Conservation (phyloP, 2,113 vertebrate species). For the Orientallactaga bullata region DNA sequence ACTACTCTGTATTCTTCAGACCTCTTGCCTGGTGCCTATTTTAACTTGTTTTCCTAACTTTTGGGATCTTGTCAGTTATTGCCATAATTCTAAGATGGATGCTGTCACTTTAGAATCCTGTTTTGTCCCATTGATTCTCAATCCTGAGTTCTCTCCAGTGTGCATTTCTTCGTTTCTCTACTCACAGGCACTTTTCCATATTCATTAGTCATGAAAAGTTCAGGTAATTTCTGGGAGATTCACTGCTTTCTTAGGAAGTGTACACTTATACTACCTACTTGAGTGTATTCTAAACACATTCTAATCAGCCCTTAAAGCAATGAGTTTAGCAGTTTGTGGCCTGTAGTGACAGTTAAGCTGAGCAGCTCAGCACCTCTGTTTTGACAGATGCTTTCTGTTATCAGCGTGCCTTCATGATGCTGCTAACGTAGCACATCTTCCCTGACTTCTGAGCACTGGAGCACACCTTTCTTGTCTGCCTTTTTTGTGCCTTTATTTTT, state of each 20-base stretch:
- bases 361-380: neutral
- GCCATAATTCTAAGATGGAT: neutral
- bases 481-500: neutral
- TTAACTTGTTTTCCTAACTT: neutral
- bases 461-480: neutral
- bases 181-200: neutral
- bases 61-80: neutral
- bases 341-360: neutral
- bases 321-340: neutral
- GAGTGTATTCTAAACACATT: neutral
- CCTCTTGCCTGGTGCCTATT: neutral
- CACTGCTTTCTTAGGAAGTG: neutral
- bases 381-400: neutral
- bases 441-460: neutral
- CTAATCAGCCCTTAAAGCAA: neutral
- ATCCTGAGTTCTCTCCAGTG: neutral
- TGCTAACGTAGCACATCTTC: no score
- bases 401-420: neutral
- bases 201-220: fast-evolving
- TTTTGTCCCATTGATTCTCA: neutral
- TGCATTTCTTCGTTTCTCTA: neutral
- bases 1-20: neutral
- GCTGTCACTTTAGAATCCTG: neutral
- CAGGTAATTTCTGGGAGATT: neutral
- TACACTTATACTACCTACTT: neutral